Percentiles rank a stretch among this genome's conserved stretches.
phyloP scores from a whole-genome alignment of 2,888 invertebrate species.

The Trypoxylon attenuatum region DNA sequence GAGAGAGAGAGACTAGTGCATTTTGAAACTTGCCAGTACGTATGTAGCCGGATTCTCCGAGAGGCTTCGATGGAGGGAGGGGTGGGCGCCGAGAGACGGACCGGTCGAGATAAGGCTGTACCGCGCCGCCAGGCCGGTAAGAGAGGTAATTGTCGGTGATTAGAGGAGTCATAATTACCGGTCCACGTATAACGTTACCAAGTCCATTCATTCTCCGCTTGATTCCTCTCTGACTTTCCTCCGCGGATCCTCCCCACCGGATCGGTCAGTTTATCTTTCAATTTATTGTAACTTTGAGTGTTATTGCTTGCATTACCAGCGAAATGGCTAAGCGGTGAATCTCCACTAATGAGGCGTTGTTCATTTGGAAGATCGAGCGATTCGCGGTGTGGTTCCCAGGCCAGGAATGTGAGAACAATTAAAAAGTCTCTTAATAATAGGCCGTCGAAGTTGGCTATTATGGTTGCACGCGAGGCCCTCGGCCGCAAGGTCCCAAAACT shows the following conservation, averaged over 20 bases:
- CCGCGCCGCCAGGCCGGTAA: slow-evolving; percentile 69
- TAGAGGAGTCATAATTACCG: slow-evolving; percentile 72
- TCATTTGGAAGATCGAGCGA: no score
- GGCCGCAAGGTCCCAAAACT: slow-evolving; percentile 49
- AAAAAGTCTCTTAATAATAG: slow-evolving; percentile 70
- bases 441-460: slow-evolving; percentile 64
- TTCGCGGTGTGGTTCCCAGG: slow-evolving; percentile 62
- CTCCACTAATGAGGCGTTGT: no score
- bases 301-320: no score
- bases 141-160: slow-evolving; percentile 72
- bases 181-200: slow-evolving; percentile 63
- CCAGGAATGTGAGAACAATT: slow-evolving; percentile 64
- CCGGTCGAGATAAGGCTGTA: slow-evolving; percentile 70
- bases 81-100: slow-evolving; percentile 58
- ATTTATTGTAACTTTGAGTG: no score
- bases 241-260: slow-evolving; percentile 22
- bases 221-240: slow-evolving; percentile 40
- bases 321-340: no score
- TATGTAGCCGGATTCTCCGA: no score
- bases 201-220: slow-evolving; percentile 65
- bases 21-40: no score
- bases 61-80: slow-evolving; percentile 29
- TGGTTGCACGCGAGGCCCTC: slow-evolving; percentile 44
- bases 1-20: no score
- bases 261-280: slow-evolving; percentile 19